These are phyloP conservation scores for Acheta domesticus DNA, from an alignment of 2,888 invertebrate species.

Conservation along the genomic window DNA sequence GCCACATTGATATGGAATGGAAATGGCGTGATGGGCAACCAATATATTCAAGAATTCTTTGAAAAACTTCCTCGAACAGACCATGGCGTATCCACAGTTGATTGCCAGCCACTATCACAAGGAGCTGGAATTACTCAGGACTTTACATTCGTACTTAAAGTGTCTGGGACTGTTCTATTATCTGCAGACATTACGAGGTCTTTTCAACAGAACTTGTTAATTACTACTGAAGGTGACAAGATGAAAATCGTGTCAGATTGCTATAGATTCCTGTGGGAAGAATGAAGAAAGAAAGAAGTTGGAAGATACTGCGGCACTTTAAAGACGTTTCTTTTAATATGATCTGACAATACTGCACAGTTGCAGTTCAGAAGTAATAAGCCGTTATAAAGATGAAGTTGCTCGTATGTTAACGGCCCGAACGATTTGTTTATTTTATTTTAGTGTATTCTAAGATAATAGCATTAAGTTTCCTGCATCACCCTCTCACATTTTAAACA, in stretches of 20 bases:
- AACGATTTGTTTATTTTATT: too few relatives aligned
- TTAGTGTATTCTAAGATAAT: too few relatives aligned
- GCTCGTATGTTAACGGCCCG: too few relatives aligned
- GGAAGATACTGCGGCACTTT: too few relatives aligned
- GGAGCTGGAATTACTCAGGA: neutral
- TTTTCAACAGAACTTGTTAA: slow-evolving; percentile 82
- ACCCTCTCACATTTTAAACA: too few relatives aligned
- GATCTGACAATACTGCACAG: too few relatives aligned
- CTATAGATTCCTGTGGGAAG: slow-evolving; percentile 61
- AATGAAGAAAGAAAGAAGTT: too few relatives aligned
- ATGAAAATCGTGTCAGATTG: slow-evolving; percentile 93
- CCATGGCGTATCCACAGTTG: neutral
- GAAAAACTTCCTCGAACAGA: neutral
- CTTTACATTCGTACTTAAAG: slow-evolving; percentile 75
- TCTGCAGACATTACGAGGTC: slow-evolving; percentile 59
- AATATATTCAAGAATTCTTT: neutral
- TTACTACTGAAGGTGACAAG: slow-evolving; percentile 84
- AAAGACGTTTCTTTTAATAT: too few relatives aligned
- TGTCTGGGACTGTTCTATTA: slow-evolving; percentile 77
- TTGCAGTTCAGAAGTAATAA: too few relatives aligned
- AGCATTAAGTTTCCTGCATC: too few relatives aligned
- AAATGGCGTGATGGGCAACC: neutral
- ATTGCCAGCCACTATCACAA: neutral
- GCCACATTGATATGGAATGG: slow-evolving; percentile 1
- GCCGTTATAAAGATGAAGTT: too few relatives aligned